phyloP scores from a whole-genome alignment of 2,888 invertebrate genomes.

The Lasioglossum pauxillum region DNA sequence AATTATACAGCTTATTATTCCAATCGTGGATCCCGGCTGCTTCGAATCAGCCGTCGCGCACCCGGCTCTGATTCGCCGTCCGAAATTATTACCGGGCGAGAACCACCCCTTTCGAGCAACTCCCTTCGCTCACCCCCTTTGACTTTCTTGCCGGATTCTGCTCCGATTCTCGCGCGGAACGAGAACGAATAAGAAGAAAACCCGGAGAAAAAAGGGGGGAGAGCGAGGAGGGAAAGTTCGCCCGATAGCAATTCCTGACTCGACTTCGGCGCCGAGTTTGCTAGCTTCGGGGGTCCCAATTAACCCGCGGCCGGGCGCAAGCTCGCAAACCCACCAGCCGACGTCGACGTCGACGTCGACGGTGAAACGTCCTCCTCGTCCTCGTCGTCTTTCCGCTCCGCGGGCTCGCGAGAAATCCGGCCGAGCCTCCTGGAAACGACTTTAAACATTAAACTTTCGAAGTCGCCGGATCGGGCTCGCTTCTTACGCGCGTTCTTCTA shows the following conservation, averaged over 20 bases:
- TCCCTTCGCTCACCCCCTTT: conserved; percentile 18
- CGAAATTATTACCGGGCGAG: conserved; percentile 64
- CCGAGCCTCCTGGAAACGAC: not conserved
- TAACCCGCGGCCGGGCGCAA: conserved; percentile 63
- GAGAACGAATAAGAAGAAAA: conserved; percentile 28
- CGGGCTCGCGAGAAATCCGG: conserved; percentile 51
- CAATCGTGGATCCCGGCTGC: conserved; percentile 39
- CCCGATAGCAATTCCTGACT: conserved; percentile 74
- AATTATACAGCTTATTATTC: conserved; percentile 58
- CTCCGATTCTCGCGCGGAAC: conserved; percentile 44
- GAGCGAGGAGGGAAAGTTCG: conserved; percentile 60
- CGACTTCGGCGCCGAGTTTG: conserved; percentile 67
- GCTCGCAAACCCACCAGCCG: conserved; percentile 1
- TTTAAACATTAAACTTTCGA: conserved; percentile 12
- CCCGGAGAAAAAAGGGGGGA: conserved; percentile 22
- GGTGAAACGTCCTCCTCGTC: not conserved
- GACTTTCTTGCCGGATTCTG: conserved; percentile 59
- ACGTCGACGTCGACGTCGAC: not conserved
- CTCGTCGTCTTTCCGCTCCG: conserved; percentile 49
- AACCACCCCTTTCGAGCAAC: conserved; percentile 19
- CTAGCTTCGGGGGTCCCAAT: conserved; percentile 68
- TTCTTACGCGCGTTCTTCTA: not conserved
- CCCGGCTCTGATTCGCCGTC: conserved; percentile 49
- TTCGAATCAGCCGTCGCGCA: conserved; percentile 43
- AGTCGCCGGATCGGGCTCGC: conserved; percentile 1